Conservation (phyloP, 2,888 invertebrate genomes). For the Ormyrus pomaceus region DNA sequence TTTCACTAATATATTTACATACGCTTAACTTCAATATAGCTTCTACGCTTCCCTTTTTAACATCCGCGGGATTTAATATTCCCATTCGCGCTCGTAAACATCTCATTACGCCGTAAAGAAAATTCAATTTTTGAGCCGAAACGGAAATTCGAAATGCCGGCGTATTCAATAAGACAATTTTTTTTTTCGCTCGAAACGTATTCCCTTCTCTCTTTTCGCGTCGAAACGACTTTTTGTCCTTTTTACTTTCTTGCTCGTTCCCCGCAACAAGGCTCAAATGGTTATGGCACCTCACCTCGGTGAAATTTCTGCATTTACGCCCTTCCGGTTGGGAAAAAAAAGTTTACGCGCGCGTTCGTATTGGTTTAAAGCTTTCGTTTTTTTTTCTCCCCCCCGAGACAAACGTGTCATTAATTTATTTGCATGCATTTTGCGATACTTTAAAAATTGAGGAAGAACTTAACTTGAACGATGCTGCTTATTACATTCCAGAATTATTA, state of each 20-base stretch:
- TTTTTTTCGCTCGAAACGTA: constrained; percentile 35
- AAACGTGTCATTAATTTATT: constrained; percentile 47
- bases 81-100: constrained; percentile 7
- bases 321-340: constrained; percentile 42
- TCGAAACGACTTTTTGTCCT: constrained; percentile 50
- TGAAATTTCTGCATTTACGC: constrained; percentile 45
- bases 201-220: constrained; percentile 33
- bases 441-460: constrained; percentile 43
- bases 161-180: constrained; percentile 44
- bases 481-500: constrained; percentile 18
- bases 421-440: constrained; percentile 14
- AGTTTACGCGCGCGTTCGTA: constrained; percentile 15
- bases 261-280: constrained; percentile 28
- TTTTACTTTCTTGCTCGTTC: constrained; percentile 19
- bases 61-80: not conserved
- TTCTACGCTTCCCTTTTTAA: not conserved
- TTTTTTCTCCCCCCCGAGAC: not conserved
- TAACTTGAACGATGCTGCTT: not conserved
- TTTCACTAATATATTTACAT: no score
- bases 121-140: constrained; percentile 15
- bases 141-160: constrained; percentile 25
- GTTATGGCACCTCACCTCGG: constrained; percentile 36
- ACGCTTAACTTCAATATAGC: no score
- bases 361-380: constrained; percentile 34
- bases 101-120: constrained; percentile 14